Evolutionary conservation across 2,888 invertebrate species (phyloP).

Genomic region (Phengaris alcon): DNA sequence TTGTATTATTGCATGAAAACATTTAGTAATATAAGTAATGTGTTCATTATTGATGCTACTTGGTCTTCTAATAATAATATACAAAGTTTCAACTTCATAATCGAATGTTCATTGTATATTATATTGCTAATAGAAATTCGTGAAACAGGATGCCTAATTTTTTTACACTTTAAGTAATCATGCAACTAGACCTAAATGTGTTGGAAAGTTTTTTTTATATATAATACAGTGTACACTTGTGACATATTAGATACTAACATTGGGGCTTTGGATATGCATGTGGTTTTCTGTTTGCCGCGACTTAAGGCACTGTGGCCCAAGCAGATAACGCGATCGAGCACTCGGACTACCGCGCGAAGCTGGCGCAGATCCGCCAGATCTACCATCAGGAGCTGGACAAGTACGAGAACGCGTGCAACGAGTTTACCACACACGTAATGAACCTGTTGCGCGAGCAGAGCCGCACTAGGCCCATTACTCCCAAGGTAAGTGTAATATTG

Average conservation of each 20-base stretch:
- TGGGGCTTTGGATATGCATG: constrained; percentile 48
- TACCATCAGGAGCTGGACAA: constrained; percentile 99
- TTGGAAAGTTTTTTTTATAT: too few species aligned
- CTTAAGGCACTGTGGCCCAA: constrained; percentile 83
- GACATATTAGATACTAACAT: not conserved
- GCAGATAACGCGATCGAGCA: constrained; percentile 98
- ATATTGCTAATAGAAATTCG: too few species aligned
- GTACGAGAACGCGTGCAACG: constrained; percentile 99
- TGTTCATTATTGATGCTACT: too few species aligned
- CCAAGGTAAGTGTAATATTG: constrained; percentile 78
- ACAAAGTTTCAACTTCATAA: too few species aligned
- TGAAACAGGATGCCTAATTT: too few species aligned
- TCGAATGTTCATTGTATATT: too few species aligned
- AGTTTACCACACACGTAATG: constrained; percentile 99
- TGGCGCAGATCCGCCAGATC: constrained; percentile 98
- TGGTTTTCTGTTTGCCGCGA: constrained; percentile 53
- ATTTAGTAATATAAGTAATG: not conserved
- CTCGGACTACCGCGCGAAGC: constrained; percentile 98
- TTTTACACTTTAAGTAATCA: too few species aligned
- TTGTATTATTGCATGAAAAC: not conserved
- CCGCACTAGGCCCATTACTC: constrained; percentile 97
- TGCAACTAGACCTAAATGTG: too few species aligned
- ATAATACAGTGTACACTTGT: too few species aligned
- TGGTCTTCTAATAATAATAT: too few species aligned
- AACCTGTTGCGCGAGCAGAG: constrained; percentile 97